Conservation (phyloP, 2,113 vertebrate genomes). For the Eptesicus fuscus region DNA sequence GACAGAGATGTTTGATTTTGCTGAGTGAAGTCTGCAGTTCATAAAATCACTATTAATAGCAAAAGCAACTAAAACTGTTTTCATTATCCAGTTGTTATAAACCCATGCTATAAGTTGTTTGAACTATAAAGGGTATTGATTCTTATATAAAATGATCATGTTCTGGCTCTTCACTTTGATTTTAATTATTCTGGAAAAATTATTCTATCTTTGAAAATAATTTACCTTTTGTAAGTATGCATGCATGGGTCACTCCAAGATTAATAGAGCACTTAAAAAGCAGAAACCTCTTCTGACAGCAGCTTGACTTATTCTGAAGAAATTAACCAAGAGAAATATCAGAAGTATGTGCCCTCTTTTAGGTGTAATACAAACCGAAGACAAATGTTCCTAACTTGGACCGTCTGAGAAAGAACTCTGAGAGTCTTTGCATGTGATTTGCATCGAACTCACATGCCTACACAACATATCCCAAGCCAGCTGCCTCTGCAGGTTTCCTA, state of each 20-base stretch:
- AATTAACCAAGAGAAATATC: neutral
- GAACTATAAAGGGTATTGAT: neutral
- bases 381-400: neutral
- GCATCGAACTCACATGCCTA: conserved; percentile 31
- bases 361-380: neutral
- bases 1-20: neutral
- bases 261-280: conserved; percentile 23
- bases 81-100: neutral
- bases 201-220: conserved; percentile 52
- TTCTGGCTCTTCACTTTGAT: conserved; percentile 31
- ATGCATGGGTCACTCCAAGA: conserved; percentile 40
- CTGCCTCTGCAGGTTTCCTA: conserved; percentile 61
- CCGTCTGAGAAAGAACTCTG: conserved; percentile 9
- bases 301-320: conserved; percentile 10
- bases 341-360: neutral
- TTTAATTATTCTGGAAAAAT: conserved; percentile 38
- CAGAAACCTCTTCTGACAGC: conserved; percentile 29
- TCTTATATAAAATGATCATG: neutral
- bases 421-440: conserved; percentile 3
- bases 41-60: neutral
- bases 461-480: conserved; percentile 40
- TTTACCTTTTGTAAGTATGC: conserved; percentile 21
- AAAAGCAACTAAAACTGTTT: neutral
- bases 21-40: neutral
- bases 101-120: conserved; percentile 13